Evolutionary conservation across 1,140 invertebrate genomes (phyloP), one percentile per base, ranked within the genome.

Genomic region (Vanessa tameamea): DNA sequence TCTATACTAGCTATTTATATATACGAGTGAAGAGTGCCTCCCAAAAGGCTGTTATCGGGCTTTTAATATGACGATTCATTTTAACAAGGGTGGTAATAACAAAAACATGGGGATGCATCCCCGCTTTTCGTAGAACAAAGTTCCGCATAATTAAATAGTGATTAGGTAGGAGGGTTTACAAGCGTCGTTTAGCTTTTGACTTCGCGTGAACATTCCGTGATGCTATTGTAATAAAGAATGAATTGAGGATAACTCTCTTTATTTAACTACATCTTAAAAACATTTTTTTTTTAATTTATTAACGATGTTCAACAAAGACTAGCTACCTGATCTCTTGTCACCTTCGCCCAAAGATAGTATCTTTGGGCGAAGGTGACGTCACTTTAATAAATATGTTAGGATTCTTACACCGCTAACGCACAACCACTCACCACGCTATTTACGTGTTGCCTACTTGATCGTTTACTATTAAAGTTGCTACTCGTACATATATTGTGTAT

Each of bases 131-230:
- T n/a, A 64, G 76, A 65, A 75, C 69, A 73, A 80, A 86, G 84
- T 87, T 86, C 72, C 81, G 84, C 78, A 87, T 88, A 88, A 88
- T 88, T 88, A 88, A 87, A 88, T 86, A 85, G 85, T 85, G 82
- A 88, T 88, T 87, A 88, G 78, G 77, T 78, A 47, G 55, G 64
- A 77, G 48, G 51, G 63, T 67, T 6, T 53, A 55, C 65, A 50
- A 14, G 12, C 64, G 65, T 23, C 53, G 65, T 67, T 53, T 37
- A 31, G 50, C 23, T 55, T 67, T 61, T 61, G 26, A 61, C 65
- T 53, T 20, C 37, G 15, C 37, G 26, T 53, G 43, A 53, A 26
- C 65, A 15, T 26, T 51, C 14, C 14, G 48, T 67, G 26, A 31
- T 55, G 48, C 15, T 26, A 6, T 53, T 48, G 64, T 15, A 66